Conservation (phyloP, 2,113 vertebrate genomes). For the Hystrix cristata region DNA sequence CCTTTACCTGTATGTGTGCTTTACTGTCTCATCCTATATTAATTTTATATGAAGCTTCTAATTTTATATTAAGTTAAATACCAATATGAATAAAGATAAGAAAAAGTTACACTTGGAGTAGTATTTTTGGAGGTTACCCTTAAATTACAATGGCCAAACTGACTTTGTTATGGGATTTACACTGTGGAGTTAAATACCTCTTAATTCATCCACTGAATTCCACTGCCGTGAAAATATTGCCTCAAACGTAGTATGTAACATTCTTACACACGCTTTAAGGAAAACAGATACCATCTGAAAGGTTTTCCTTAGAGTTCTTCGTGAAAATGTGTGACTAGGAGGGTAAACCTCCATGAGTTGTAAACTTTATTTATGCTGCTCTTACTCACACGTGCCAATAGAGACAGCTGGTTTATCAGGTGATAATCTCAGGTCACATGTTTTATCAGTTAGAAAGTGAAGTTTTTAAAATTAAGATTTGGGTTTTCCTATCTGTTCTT, state of each 20-base stretch:
- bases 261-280: background rate
- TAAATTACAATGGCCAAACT: background rate
- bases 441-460: conserved; percentile 30
- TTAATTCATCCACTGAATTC: background rate
- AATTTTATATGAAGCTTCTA: background rate
- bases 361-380: background rate
- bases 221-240: background rate
- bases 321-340: background rate
- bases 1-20: background rate
- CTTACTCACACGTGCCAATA: background rate
- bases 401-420: background rate
- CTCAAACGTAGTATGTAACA: background rate
- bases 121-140: background rate
- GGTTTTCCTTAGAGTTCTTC: background rate
- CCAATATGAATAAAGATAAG: background rate
- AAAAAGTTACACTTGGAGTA: background rate
- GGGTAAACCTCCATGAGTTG: background rate
- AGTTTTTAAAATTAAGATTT: background rate
- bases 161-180: background rate
- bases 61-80: conserved; percentile 11
- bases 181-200: background rate
- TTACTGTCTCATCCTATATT: background rate
- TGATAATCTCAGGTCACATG: background rate
- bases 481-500: background rate
- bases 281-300: conserved; percentile 13